phyloP scores from a whole-genome alignment of 2,888 invertebrate species.

The Bombylius discolor region DNA sequence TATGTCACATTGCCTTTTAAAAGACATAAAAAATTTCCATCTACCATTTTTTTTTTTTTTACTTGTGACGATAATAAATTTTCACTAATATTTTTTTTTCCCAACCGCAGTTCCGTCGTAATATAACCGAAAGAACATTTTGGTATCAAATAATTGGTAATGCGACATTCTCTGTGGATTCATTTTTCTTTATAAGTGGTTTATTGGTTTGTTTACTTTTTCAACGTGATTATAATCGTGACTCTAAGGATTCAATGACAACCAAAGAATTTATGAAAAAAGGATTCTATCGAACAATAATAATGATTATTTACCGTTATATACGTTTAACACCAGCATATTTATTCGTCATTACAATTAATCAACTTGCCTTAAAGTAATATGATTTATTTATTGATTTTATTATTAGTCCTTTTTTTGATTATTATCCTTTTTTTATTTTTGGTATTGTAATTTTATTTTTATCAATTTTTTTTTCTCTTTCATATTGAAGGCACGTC shows the following conservation, averaged over 20 bases:
- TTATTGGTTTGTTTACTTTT: slow-evolving; percentile 60
- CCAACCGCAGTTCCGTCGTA: slow-evolving; percentile 48
- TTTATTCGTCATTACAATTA: slow-evolving; percentile 61
- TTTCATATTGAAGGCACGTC: slow-evolving; percentile 41
- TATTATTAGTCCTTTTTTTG: background rate
- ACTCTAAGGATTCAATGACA: background rate
- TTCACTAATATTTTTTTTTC: background rate
- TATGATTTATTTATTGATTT: slow-evolving; percentile 2
- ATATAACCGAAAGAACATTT: slow-evolving; percentile 60
- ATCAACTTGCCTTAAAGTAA: slow-evolving; percentile 50
- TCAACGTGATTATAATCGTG: slow-evolving; percentile 41
- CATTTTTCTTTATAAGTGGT: slow-evolving; percentile 79
- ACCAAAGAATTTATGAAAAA: slow-evolving; percentile 20
- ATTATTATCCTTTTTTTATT: background rate
- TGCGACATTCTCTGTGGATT: slow-evolving; percentile 75
- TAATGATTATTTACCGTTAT: slow-evolving; percentile 47
- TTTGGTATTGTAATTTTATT: background rate
- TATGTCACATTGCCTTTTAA: too few species aligned
- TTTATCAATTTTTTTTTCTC: background rate
- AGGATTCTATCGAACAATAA: slow-evolving; percentile 21
- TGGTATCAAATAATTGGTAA: slow-evolving; percentile 73
- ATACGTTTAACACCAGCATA: slow-evolving; percentile 70
- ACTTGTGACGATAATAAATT: too few species aligned
- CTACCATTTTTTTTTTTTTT: too few species aligned
- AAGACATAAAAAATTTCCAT: too few species aligned